phyloP scores from a whole-genome alignment of 2,797 vertebrate genomes.

The Gymnodraco acuticeps region DNA sequence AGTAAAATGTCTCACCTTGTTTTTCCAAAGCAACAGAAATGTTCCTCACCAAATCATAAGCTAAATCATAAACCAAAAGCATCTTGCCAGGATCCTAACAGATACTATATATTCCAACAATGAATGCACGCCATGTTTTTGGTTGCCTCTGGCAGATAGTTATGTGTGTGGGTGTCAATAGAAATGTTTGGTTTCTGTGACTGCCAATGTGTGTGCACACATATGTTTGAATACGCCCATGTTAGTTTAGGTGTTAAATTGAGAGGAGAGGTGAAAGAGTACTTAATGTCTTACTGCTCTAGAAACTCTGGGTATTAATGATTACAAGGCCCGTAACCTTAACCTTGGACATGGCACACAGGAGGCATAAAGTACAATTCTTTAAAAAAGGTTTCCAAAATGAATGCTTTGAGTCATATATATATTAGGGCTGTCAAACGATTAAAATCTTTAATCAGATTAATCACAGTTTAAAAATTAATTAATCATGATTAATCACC shows the following conservation, averaged over 20 bases:
- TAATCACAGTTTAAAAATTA: too few species aligned
- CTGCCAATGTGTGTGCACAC: constrained; percentile 1
- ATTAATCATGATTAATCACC: too few species aligned
- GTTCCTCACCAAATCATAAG: constrained; percentile 7
- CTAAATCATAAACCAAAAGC: constrained; percentile 33
- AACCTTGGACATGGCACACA: constrained; percentile 56
- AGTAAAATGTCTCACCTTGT: constrained; percentile 58
- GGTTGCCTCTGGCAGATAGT: constrained; percentile 4
- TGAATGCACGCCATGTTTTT: constrained; percentile 49
- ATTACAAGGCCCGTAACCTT: constrained; percentile 68
- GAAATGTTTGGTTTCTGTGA: constrained; percentile 21
- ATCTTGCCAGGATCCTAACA: constrained; percentile 34
- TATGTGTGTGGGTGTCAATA: constrained; percentile 13
- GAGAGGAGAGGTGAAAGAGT: constrained; percentile 55
- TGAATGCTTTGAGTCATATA: not conserved
- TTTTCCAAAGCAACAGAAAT: constrained; percentile 1
- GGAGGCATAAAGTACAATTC: constrained; percentile 29
- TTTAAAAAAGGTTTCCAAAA: not conserved
- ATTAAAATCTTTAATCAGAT: too few species aligned
- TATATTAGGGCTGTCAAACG: too few species aligned
- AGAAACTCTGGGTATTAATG: constrained; percentile 76
- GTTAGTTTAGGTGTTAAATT: constrained; percentile 19
- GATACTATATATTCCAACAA: constrained; percentile 18
- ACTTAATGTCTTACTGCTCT: constrained; percentile 78
- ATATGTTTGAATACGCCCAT: constrained; percentile 2